phyloP scores from a whole-genome alignment of 2,797 vertebrate genomes.

The Semaprochilodus insignis region DNA sequence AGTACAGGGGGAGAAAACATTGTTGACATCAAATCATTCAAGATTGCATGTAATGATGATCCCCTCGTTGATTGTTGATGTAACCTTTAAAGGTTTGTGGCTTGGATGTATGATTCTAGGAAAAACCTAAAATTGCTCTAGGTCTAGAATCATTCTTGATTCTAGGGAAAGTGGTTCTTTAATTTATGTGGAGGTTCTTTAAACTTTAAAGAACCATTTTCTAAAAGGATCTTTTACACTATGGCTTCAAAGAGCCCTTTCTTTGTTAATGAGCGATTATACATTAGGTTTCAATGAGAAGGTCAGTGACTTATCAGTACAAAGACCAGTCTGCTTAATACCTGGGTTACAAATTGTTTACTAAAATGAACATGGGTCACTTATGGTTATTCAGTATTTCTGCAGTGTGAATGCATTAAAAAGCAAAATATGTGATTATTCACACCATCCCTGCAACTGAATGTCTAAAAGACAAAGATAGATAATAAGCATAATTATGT shows the following conservation, averaged over 20 bases:
- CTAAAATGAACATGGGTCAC: background rate
- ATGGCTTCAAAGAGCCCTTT: background rate
- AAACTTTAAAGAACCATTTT: no score
- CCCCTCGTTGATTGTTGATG: background rate
- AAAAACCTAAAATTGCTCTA: no score
- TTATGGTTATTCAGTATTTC: conserved; percentile 5
- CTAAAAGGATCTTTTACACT: background rate
- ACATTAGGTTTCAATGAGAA: background rate
- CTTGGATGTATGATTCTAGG: no score
- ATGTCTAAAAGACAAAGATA: conserved; percentile 27
- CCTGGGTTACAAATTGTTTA: background rate
- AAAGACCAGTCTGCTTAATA: no score
- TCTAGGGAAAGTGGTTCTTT: no score
- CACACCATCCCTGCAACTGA: conserved; percentile 17
- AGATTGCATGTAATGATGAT: background rate
- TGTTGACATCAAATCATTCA: background rate
- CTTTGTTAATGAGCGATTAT: background rate
- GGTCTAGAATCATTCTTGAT: no score
- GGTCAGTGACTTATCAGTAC: no score
- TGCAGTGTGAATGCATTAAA: background rate
- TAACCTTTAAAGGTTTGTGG: no score
- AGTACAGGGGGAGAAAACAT: background rate
- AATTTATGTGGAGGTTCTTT: no score
- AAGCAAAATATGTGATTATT: conserved; percentile 28
- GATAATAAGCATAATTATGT: conserved; percentile 41